Conservation (phyloP, 2,113 vertebrate species). For the Typhlomys cinereus region DNA sequence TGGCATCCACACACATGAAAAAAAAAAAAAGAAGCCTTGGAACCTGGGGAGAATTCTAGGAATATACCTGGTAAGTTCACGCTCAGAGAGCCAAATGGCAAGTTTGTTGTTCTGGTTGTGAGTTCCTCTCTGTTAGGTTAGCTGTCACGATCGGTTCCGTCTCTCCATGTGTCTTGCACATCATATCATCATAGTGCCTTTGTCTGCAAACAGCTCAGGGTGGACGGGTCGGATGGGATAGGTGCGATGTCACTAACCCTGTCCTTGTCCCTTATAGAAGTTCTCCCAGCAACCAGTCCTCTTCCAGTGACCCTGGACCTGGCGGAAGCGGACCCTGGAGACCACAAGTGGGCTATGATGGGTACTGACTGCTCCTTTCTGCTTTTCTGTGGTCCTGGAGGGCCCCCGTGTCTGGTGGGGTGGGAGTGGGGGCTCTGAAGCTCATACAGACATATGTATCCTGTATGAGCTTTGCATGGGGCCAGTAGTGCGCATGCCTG, state of each 20-base stretch:
- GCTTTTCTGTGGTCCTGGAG: background rate
- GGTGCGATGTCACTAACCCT: slow-evolving; percentile 82
- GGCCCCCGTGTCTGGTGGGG: background rate
- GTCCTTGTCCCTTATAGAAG: slow-evolving; percentile 89
- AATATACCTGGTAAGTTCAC: accelerated
- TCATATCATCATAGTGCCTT: background rate
- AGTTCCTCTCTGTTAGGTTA: background rate
- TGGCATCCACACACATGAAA: too few species aligned
- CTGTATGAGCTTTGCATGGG: background rate
- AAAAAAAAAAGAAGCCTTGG: too few species aligned
- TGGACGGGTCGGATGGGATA: slow-evolving; percentile 75
- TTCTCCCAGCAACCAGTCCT: slow-evolving; percentile 98
- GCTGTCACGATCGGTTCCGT: too few species aligned
- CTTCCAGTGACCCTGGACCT: slow-evolving; percentile 96
- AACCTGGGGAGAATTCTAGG: background rate
- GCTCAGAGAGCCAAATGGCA: background rate
- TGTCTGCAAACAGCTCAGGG: slow-evolving; percentile 56
- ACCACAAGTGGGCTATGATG: slow-evolving; percentile 93
- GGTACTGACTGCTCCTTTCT: slow-evolving; percentile 83
- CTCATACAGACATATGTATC: too few species aligned
- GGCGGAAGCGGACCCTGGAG: slow-evolving; percentile 93
- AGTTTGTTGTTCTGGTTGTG: accelerated
- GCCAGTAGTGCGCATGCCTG: too few species aligned
- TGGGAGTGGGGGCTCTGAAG: too few species aligned
- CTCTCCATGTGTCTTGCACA: background rate